Percentiles rank a stretch among this genome's conserved stretches.
Conservation (phyloP, 1,140 invertebrate genomes). For the Bombus pascuorum region DNA sequence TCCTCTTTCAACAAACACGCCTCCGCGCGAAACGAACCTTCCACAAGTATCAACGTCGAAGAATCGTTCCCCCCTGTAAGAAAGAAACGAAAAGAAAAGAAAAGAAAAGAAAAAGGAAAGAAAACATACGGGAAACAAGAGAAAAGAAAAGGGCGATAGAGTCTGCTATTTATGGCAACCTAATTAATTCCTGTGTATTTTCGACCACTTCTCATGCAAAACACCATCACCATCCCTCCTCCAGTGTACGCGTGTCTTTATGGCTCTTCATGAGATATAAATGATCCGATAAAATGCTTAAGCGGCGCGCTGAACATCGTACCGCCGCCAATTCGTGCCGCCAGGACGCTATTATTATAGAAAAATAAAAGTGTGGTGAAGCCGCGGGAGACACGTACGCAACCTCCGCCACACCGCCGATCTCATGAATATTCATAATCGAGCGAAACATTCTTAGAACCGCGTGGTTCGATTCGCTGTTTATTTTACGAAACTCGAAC, state of each 20-base stretch:
- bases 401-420: constrained; percentile 49
- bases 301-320: constrained; percentile 51
- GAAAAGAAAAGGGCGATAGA: constrained; percentile 15
- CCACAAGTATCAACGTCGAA: constrained; percentile 17
- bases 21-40: constrained; percentile 15
- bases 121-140: neutral
- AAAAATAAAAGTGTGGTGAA: constrained; percentile 61
- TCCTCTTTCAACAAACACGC: constrained; percentile 28
- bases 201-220: constrained; percentile 74
- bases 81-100: constrained; percentile 42
- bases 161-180: constrained; percentile 69
- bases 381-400: constrained; percentile 51
- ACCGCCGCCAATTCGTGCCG: constrained; percentile 33
- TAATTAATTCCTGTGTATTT: constrained; percentile 77
- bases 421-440: constrained; percentile 77
- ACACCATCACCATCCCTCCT: constrained; percentile 36
- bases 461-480: constrained; percentile 45
- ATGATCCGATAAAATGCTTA: constrained; percentile 78
- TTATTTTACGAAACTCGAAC: constrained; percentile 53
- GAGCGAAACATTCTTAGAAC: constrained; percentile 71
- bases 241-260: constrained; percentile 66
- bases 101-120: neutral
- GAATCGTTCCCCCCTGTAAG: constrained; percentile 29
- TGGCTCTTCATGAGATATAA: constrained; percentile 72
- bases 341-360: constrained; percentile 63